A percentile compares a stretch with the other conserved stretches of the same genome.
These are phyloP conservation scores for Phataginus tetradactyla DNA, from an alignment of 2,797 vertebrate species.

Conservation along the genomic window DNA sequence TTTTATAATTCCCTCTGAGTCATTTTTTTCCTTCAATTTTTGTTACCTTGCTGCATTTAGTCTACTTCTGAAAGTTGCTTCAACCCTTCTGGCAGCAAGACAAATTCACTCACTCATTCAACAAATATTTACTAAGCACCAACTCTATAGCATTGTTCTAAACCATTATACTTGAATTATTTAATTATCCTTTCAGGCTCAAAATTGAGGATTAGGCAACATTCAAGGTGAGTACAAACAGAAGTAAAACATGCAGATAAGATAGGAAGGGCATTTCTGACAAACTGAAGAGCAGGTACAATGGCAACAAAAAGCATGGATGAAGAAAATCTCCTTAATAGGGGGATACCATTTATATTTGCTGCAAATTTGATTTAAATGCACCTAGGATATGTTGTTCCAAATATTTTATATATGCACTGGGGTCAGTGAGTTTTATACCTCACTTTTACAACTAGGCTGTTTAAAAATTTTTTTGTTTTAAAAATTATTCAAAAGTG, in stretches of 20 bases:
- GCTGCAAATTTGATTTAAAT: neutral
- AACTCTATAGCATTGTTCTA: neutral
- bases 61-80: neutral
- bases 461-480: neutral
- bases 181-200: neutral
- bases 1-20: neutral
- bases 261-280: neutral
- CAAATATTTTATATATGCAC: neutral
- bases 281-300: neutral
- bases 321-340: neutral
- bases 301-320: neutral
- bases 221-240: neutral
- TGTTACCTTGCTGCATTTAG: neutral
- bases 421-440: neutral
- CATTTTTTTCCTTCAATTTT: neutral
- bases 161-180: neutral
- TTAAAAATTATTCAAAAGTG: neutral
- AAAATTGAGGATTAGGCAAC: neutral
- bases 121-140: neutral
- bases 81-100: neutral
- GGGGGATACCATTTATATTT: neutral
- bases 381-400: neutral
- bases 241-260: neutral
- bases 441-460: neutral
- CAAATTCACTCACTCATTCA: neutral